These are phyloP conservation scores for Patagioenas fasciata DNA, from an alignment of 2,113 vertebrate species.

Conservation along the genomic window DNA sequence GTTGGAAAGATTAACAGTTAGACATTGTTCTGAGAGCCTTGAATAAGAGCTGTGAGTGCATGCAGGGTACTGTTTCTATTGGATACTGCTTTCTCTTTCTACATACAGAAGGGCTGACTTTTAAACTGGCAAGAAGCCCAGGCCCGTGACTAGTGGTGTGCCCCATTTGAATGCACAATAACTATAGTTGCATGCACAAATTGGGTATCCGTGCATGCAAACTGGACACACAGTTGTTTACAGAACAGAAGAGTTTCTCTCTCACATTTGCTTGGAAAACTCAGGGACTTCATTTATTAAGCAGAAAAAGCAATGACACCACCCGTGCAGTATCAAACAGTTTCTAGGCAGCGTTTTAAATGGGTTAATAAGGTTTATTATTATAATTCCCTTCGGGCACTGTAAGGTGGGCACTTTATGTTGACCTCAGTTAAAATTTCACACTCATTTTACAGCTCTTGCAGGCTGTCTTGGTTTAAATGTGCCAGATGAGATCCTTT, in stretches of 20 bases:
- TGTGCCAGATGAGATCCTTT: background rate
- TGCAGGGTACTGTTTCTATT: constrained; percentile 58
- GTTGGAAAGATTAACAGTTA: constrained; percentile 65
- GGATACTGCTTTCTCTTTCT: constrained; percentile 57
- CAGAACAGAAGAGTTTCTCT: constrained; percentile 51
- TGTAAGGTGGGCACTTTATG: background rate
- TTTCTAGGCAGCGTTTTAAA: background rate
- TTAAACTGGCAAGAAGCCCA: constrained; percentile 66
- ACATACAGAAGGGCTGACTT: constrained; percentile 63
- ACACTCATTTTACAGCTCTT: constrained; percentile 5
- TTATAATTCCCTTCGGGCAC: constrained; percentile 8
- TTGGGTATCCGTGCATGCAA: constrained; percentile 59
- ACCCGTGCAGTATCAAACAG: background rate
- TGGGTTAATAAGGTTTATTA: background rate
- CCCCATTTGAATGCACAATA: constrained; percentile 61
- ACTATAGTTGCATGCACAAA: constrained; percentile 65
- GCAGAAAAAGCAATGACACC: background rate
- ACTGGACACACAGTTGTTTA: constrained; percentile 62
- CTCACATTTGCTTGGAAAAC: background rate
- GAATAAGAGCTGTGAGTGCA: constrained; percentile 57
- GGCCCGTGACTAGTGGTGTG: constrained; percentile 62
- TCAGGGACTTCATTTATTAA: constrained; percentile 12
- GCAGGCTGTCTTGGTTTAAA: background rate
- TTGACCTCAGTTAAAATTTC: constrained; percentile 48
- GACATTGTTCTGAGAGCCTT: constrained; percentile 61